Evolutionary conservation across 64 coral and sea anemone species (phyloP).

Genomic region (Porites australiensis): DNA sequence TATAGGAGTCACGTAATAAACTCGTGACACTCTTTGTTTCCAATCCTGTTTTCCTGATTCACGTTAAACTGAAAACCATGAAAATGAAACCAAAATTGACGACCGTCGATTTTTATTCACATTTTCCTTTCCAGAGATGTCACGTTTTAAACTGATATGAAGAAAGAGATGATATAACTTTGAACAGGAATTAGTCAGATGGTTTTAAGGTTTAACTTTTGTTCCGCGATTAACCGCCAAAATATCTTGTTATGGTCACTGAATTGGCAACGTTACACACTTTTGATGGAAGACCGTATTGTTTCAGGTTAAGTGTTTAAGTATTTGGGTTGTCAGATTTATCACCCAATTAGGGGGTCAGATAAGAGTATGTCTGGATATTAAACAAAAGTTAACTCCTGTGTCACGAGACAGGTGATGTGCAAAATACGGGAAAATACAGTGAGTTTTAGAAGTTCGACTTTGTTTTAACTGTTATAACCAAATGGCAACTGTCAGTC

Average conservation of each 20-base stretch:
- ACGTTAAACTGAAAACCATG: too few species aligned
- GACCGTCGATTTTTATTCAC: background rate
- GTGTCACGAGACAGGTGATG: background rate
- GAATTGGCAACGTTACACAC: too few species aligned
- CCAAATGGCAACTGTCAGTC: too few species aligned
- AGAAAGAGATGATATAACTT: too few species aligned
- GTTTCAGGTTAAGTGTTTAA: constrained; percentile 1
- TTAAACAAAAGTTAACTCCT: background rate
- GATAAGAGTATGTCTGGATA: background rate
- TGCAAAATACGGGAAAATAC: background rate
- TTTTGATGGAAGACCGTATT: background rate
- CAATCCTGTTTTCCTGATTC: background rate
- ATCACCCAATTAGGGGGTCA: background rate
- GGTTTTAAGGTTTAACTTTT: too few species aligned
- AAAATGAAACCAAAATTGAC: background rate
- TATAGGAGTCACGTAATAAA: background rate
- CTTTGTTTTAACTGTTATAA: too few species aligned
- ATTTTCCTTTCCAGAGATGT: too few species aligned
- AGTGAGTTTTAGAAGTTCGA: too few species aligned
- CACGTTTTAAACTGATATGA: too few species aligned
- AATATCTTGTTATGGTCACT: too few species aligned
- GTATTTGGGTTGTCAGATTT: background rate
- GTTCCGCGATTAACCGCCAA: too few species aligned
- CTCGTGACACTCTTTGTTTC: background rate
- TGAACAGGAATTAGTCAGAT: too few species aligned